phyloP scores from a whole-genome alignment of 2,113 vertebrate species.

The Chaetodon auriga region DNA sequence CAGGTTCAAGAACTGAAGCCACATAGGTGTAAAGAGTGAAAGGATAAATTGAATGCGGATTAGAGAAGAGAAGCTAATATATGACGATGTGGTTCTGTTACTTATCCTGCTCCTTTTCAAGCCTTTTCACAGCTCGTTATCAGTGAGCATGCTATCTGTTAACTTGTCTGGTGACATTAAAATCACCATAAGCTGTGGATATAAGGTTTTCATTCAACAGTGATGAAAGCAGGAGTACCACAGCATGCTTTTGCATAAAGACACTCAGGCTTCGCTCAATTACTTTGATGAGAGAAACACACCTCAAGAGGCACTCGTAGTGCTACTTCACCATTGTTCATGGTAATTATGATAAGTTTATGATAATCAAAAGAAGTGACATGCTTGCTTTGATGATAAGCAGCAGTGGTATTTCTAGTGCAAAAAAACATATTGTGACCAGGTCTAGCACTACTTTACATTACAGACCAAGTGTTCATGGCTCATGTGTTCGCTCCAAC shows the following conservation, averaged over 20 bases:
- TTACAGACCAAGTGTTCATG: neutral
- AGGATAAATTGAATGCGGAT: too few species aligned
- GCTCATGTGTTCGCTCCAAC: neutral
- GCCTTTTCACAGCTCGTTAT: conserved; percentile 2
- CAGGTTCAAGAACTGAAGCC: neutral
- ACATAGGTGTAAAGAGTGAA: too few species aligned
- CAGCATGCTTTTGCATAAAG: conserved; percentile 17
- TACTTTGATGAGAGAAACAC: conserved; percentile 14
- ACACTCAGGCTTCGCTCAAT: neutral
- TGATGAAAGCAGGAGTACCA: neutral
- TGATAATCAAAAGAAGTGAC: conserved; percentile 10
- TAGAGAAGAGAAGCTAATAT: neutral
- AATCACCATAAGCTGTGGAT: neutral
- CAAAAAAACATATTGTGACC: neutral
- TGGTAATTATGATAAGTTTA: conserved; percentile 29
- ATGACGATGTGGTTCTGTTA: neutral
- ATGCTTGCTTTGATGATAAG: conserved; percentile 1
- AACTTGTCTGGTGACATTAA: neutral
- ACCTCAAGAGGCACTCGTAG: neutral
- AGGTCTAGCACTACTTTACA: neutral
- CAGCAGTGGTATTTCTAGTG: neutral
- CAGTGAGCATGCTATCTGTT: neutral
- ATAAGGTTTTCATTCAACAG: neutral
- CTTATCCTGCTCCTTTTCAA: neutral
- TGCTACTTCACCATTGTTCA: conserved; percentile 22